Base-by-base conservation (phyloP, 1,140 invertebrate genomes). In the Leptinotarsa lineolata region DNA sequence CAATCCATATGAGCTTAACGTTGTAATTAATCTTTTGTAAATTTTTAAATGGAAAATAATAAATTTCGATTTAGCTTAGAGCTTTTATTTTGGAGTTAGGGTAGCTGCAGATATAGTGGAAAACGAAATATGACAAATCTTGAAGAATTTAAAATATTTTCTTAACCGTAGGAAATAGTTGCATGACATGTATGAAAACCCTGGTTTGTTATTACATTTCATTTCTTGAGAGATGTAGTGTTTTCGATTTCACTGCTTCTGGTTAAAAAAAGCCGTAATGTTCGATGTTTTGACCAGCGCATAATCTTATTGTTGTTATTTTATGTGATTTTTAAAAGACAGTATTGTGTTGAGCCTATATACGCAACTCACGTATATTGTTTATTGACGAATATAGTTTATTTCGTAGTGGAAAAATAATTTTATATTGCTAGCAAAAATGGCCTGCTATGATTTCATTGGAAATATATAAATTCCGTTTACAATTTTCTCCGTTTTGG, bases 1-100 rank as follows among this genome's bases (percentile, higher is more conserved):
- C 76, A 77, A 76, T 76, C 74, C 63, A 74, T 74, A 79, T 76
- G 76, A 79, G 76, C 78, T 79, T 77, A 73, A 72, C 74, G 60
- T 65, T 72, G 63, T 69, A 54, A 64, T 60, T 69, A 76, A 78
- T 74, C 75, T 79, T 78, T 78, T 78, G 74, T 79, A 76, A 78
- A 74, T 78, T 78, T 79, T 72, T 78, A 79, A 77, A 70, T 46
- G 71, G 63, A 76, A 76, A 73, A 72, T 72, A 72, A 71, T 74
- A 20, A 72, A 48, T 66, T 70, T 69, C 59, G 54, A 69, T 68
- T 70, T 65, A 77, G 76, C 76, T 77, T 77, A 67, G 76, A 67
- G 74, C 74, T 77, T 77, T 74, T 66, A 73, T 72, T 75, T 58
- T 58, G 65, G 64, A 46, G n/a, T 66, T 46, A 66, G 39, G n/a